phyloP scores from a whole-genome alignment of 1,140 invertebrate genomes.

The Helicoverpa zea region DNA sequence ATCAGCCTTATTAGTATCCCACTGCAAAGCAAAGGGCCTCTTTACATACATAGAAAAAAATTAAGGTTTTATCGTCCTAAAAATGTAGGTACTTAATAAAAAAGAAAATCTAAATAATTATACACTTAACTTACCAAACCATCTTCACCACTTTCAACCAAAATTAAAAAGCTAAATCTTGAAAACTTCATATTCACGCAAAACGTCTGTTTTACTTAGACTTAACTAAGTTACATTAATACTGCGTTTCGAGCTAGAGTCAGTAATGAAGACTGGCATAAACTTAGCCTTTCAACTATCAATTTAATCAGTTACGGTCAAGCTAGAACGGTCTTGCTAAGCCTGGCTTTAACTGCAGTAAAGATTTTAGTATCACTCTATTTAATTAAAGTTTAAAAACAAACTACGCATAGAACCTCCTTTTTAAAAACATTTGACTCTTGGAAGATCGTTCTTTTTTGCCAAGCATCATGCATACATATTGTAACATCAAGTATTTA shows the following conservation, averaged over 20 bases:
- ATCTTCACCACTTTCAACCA: too few relatives aligned
- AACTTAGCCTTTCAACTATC: constrained; percentile 23
- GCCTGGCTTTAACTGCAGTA: background rate
- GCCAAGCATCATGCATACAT: too few relatives aligned
- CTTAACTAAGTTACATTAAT: background rate
- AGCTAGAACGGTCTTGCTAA: background rate
- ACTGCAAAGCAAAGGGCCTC: too few relatives aligned
- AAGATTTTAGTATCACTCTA: background rate
- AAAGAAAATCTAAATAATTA: too few relatives aligned
- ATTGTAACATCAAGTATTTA: too few relatives aligned
- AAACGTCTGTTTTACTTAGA: background rate
- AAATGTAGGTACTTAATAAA: too few relatives aligned
- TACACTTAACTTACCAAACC: background rate
- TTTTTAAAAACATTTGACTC: too few relatives aligned
- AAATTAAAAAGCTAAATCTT: background rate
- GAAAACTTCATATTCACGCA: background rate
- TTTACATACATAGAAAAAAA: too few relatives aligned
- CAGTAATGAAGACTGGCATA: constrained; percentile 2
- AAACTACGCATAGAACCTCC: too few relatives aligned
- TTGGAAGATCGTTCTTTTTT: too few relatives aligned
- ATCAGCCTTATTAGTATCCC: too few relatives aligned
- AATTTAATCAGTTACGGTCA: constrained; percentile 28
- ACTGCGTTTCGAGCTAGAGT: background rate
- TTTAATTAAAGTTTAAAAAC: background rate
- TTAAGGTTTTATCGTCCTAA: too few relatives aligned